Base-by-base conservation (phyloP, 2,888 invertebrate genomes). In the Agriotes lineatus region DNA sequence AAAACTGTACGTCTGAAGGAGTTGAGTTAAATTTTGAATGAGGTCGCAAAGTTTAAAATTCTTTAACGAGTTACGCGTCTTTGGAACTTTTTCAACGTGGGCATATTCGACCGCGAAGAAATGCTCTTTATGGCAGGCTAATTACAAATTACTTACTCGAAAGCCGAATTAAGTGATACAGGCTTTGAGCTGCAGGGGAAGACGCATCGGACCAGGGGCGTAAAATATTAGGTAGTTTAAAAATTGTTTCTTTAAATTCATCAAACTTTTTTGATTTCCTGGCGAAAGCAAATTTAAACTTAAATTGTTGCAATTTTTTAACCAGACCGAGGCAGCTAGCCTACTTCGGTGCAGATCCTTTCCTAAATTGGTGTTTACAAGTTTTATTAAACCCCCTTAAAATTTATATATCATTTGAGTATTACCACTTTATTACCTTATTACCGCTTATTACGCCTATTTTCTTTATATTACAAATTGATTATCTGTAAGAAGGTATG, bases 21-120 rank as follows among this genome's bases (percentile, higher is more conserved):
- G 50, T 18, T 25, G 52, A 22, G 42, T 18, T 62, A 37, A 62
- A 50, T 54, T 61, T 52, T n/a, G 44, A 63, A 63, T 19, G 42
- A 63, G 42, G 54, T 54, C 37, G 42, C 16, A n/a, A 61, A 61
- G 19, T 54, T 63, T 54, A 39, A 54, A 63, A 52, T 61, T 63
- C 42, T 63, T 63, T 54, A 63, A 54, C 48, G 54, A 63, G 54
- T 54, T 63, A 19, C 10, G 20, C 14, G 54, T 30, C 62, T 39
- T 54, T 9, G 42, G 62, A 42, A 18, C 10, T 39, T 56, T 37
- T 57, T 52, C 33, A 48, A 48, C 22, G 22, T 20, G 22, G 22
- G 35, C 59, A 33, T 7, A 7, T 7, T 25, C 25, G 25, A 25
- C 45, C 30, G 18, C 33, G 14, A 45, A 45, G 14, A 45, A 25